Evolutionary conservation across 2,888 invertebrate species (phyloP), one percentile per base, ranked within the genome.

Genomic region (Melieria picta): DNA sequence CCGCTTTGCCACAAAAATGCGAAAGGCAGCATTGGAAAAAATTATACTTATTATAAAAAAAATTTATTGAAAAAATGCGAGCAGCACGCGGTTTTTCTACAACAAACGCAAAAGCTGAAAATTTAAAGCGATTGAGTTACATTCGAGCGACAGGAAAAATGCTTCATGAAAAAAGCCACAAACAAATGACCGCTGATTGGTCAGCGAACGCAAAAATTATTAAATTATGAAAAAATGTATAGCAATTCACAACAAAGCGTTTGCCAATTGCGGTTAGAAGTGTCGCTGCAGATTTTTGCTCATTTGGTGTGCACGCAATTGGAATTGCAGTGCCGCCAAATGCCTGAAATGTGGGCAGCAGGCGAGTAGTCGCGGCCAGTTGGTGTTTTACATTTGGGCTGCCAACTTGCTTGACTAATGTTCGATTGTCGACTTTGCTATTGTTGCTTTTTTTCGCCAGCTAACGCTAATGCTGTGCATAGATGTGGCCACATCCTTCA

Each of bases 401-500:
- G 30, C 30, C 30, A 30, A 30, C 30, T 30, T 30, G 30, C 30
- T 30, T 30, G 30, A 30, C 30, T 30, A 30, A 30, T 30, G 30
- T 63, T n/a, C 16, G 7, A 42, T 48, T 50, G 30, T n/a, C 45
- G 11, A 10, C 9, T 43, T 5, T 10, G 43, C 6, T 63, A 16
- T 63, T 48, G 11, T 48, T 48, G 63, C 48, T 61, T 50, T 52
- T 48, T 13, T 50, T 13, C 16, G 30, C 55, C 13, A 42, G 30
- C 30, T 46, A 16, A 10, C 16, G 64, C 43, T 58, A 48, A 47
- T 52, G 13, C 58, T 11, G 9, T 13, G 62, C 63, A 66, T 68
- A 52, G 61, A 52, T 65, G 71, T 55, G 47, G 71, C 71, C 79
- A 79, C 80, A 85, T 83, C 85, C 85, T 85, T 85, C 85, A 85